Evolutionary conservation across 2,797 vertebrate species (phyloP).

Genomic region (Aplochiton taeniatus): DNA sequence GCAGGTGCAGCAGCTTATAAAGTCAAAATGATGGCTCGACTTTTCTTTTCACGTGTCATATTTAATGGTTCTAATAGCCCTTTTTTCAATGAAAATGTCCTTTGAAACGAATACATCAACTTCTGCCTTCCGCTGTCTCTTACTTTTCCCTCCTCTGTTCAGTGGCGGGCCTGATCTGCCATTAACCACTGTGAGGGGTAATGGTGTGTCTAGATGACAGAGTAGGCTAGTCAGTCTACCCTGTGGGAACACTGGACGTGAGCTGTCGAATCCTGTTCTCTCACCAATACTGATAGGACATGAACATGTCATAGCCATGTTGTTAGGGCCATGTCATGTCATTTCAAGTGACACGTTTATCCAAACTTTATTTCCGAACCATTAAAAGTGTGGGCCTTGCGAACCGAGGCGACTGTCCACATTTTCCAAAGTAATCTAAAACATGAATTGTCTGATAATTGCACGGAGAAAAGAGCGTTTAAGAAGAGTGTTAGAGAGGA

Average conservation of each 20-base stretch:
- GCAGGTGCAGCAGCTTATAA: neutral
- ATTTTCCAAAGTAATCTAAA: too few species aligned
- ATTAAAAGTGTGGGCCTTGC: too few species aligned
- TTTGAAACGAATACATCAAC: neutral
- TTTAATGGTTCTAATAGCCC: neutral
- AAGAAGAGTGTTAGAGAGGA: too few species aligned
- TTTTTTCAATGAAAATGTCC: neutral
- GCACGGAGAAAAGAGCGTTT: too few species aligned
- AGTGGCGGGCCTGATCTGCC: slow-evolving; percentile 1
- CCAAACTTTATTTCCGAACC: too few species aligned
- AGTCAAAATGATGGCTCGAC: neutral
- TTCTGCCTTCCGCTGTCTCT: neutral
- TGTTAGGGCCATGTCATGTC: too few species aligned
- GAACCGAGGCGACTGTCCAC: too few species aligned
- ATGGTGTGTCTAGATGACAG: slow-evolving; percentile 16
- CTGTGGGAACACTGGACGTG: neutral
- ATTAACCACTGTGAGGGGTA: slow-evolving; percentile 16
- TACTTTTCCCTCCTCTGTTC: slow-evolving; percentile 10
- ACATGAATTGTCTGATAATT: too few species aligned
- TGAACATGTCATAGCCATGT: too few species aligned
- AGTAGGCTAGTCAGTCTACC: neutral
- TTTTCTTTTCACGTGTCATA: neutral
- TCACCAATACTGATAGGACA: too few species aligned
- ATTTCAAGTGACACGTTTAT: too few species aligned
- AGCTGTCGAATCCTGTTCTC: neutral